Percentiles rank a stretch among this genome's conserved stretches.
Evolutionary conservation across 2,888 invertebrate genomes (phyloP).

Genomic region (Sepioteuthis lessoniana): DNA sequence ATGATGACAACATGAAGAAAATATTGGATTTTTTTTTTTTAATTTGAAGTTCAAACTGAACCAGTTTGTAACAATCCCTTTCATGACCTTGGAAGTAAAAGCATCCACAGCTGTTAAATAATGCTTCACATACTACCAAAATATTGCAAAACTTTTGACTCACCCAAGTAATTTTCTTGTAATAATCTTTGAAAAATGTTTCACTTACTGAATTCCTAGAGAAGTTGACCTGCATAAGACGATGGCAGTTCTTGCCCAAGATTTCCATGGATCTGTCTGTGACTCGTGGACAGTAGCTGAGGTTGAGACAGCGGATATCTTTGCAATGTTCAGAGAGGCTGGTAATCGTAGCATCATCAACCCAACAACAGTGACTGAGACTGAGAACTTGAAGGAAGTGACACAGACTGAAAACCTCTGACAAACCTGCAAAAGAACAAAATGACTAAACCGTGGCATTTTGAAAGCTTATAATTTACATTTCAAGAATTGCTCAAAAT

Average conservation of each 20-base stretch:
- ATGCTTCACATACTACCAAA: too few species aligned
- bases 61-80: too few species aligned
- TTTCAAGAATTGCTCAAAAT: too few species aligned
- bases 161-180: too few species aligned
- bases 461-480: too few species aligned
- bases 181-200: too few species aligned
- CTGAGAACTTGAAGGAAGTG: neutral
- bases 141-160: too few species aligned
- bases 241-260: neutral
- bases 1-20: too few species aligned
- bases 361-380: slow-evolving; percentile 6
- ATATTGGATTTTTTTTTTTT: too few species aligned
- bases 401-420: neutral
- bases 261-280: neutral
- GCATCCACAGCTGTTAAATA: too few species aligned
- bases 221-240: neutral
- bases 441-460: neutral
- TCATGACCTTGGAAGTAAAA: too few species aligned
- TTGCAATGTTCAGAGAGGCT: neutral
- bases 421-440: neutral
- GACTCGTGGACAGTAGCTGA: neutral
- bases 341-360: neutral
- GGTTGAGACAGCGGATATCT: neutral
- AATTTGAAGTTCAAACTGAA: too few species aligned
- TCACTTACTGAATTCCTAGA: neutral